phyloP scores from a whole-genome alignment of 2,888 invertebrate species.

The Drosophila demipolita region DNA sequence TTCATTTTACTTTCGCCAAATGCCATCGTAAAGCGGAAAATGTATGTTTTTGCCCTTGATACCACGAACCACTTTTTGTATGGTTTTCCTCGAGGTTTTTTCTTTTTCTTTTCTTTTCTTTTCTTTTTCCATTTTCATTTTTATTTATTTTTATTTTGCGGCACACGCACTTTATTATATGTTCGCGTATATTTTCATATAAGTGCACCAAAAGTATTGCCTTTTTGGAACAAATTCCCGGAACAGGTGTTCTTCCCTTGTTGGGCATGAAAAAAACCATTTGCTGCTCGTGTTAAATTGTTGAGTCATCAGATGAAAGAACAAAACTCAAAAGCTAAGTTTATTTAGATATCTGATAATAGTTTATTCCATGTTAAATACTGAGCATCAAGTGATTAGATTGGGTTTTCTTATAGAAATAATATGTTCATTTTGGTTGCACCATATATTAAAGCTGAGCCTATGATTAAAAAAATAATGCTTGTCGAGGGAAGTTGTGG shows the following conservation, averaged over 20 bases:
- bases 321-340: constrained; percentile 6
- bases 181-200: constrained; percentile 44
- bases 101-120: constrained; percentile 13
- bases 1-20: constrained; percentile 65
- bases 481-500: constrained; percentile 47
- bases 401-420: constrained; percentile 8
- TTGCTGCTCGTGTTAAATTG: constrained; percentile 9
- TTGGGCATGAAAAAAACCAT: constrained; percentile 4
- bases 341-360: not conserved
- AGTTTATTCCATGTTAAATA: constrained; percentile 7
- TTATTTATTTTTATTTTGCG: constrained; percentile 28
- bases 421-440: constrained; percentile 13
- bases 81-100: constrained; percentile 48
- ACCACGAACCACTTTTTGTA: constrained; percentile 59
- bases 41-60: constrained; percentile 66
- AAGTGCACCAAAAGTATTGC: constrained; percentile 38
- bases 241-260: constrained; percentile 12
- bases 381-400: constrained; percentile 5
- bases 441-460: constrained; percentile 43
- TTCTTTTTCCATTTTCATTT: constrained; percentile 5
- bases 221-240: constrained; percentile 15
- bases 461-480: constrained; percentile 32
- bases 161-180: constrained; percentile 60
- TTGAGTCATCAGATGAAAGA: not conserved
- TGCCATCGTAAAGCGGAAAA: constrained; percentile 71